Percentiles rank a stretch among this genome's conserved stretches.
Evolutionary conservation across 2,113 vertebrate species (phyloP).

Genomic region (Lampris megalopsis): DNA sequence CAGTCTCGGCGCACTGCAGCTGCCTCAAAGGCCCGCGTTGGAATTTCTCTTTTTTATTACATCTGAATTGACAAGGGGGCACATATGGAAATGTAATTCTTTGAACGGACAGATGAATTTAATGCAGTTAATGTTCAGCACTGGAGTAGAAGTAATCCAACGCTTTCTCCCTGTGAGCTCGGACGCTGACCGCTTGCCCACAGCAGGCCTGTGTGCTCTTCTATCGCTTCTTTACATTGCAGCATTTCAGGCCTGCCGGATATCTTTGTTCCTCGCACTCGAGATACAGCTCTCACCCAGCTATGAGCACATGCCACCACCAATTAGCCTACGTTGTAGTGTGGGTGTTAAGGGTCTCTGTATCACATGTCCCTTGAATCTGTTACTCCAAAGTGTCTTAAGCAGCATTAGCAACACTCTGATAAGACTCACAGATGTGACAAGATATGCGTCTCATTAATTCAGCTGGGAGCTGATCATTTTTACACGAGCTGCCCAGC

Average conservation of each 20-base stretch:
- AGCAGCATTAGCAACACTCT: constrained; percentile 24
- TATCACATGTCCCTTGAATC: constrained; percentile 12
- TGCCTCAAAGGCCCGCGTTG: too few species aligned
- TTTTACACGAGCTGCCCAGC: constrained; percentile 23
- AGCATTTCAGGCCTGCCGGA: background rate
- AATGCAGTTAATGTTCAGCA: too few species aligned
- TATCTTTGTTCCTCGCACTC: background rate
- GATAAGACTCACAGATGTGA: constrained; percentile 21
- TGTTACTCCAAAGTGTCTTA: constrained; percentile 18
- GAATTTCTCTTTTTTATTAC: too few species aligned
- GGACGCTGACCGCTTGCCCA: too few species aligned
- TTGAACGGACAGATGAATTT: too few species aligned
- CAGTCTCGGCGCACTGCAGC: too few species aligned
- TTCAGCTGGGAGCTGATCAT: constrained; percentile 18
- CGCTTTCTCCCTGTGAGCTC: too few species aligned
- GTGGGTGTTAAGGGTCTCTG: background rate
- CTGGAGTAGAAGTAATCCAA: too few species aligned
- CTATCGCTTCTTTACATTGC: background rate
- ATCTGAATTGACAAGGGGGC: too few species aligned
- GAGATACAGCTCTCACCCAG: background rate
- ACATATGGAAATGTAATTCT: too few species aligned
- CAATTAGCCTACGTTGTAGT: background rate
- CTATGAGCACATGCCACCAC: background rate
- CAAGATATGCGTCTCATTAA: constrained; percentile 14
- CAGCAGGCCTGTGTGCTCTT: background rate